Evolutionary conservation across 2,797 vertebrate genomes (phyloP).

Genomic region (Parauchenoglanis punctatus): DNA sequence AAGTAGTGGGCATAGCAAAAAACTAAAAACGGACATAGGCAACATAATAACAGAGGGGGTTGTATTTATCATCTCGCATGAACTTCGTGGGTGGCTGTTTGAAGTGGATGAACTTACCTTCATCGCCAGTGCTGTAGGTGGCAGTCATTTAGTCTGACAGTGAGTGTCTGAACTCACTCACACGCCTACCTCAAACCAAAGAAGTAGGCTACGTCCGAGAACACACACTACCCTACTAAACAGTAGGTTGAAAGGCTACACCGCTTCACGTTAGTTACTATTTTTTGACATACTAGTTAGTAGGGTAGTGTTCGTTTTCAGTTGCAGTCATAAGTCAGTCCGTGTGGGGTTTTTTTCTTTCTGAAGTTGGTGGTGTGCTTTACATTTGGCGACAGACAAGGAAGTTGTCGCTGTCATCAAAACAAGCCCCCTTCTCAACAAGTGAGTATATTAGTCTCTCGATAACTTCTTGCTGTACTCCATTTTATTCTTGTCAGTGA

Average conservation of each 20-base stretch:
- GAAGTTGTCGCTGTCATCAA: constrained; percentile 45
- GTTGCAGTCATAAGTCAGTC: not conserved
- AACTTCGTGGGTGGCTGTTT: not conserved
- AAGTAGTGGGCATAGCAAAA: not conserved
- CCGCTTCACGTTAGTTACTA: not conserved
- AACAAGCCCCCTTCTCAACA: constrained; percentile 33
- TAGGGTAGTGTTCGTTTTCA: not conserved
- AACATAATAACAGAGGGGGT: not conserved
- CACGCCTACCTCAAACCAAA: constrained; percentile 18
- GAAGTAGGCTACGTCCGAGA: constrained; percentile 26
- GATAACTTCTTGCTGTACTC: not conserved
- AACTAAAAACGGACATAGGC: not conserved
- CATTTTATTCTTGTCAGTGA: not conserved
- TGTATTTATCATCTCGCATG: not conserved
- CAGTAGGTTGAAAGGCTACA: not conserved
- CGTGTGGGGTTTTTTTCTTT: not conserved
- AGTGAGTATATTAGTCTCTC: constrained; percentile 42
- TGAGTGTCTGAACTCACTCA: not conserved
- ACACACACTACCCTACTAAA: constrained; percentile 5
- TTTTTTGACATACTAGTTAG: constrained; percentile 5
- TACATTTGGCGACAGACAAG: constrained; percentile 50
- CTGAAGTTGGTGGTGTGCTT: constrained; percentile 15
- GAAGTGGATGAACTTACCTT: not conserved
- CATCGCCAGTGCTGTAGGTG: constrained; percentile 53
- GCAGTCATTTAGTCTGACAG: constrained; percentile 39